A percentile compares a stretch with the other conserved stretches of the same genome.
phyloP scores from a whole-genome alignment of 2,888 invertebrate genomes.

The Lasioglossum lativentre region DNA sequence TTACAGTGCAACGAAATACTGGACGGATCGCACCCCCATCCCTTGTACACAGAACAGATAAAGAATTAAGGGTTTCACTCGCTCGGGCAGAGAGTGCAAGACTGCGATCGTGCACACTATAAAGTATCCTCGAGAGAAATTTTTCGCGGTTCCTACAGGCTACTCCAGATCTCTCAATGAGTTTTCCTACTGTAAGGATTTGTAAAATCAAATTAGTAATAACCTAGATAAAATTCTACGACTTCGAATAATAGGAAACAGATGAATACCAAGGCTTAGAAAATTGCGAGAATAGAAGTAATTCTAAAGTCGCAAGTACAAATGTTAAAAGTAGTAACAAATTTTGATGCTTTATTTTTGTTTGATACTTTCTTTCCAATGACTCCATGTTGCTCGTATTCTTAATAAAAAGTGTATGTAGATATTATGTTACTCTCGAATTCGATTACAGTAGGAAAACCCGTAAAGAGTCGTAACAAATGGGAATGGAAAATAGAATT shows the following conservation, averaged over 20 bases:
- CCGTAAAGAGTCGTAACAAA: not conserved
- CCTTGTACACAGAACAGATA: conserved; percentile 57
- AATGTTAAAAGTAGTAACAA: not conserved
- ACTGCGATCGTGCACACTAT: conserved; percentile 32
- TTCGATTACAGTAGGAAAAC: conserved; percentile 1
- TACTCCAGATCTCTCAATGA: not conserved
- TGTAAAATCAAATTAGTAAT: not conserved
- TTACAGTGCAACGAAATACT: conserved; percentile 80
- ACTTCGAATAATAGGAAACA: not conserved
- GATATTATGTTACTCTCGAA: not conserved
- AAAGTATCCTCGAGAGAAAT: conserved; percentile 23
- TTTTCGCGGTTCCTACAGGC: conserved; percentile 1
- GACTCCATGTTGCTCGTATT: not conserved
- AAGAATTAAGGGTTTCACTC: conserved; percentile 37
- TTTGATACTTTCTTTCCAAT: not conserved
- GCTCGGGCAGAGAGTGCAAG: conserved; percentile 32
- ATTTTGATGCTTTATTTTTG: not conserved
- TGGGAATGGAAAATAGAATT: not conserved
- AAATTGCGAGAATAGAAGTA: not conserved
- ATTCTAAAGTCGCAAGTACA: not conserved
- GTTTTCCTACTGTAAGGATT: not conserved
- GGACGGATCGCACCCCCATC: conserved; percentile 73
- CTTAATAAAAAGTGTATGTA: not conserved
- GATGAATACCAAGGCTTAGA: not conserved
- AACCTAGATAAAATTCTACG: not conserved